Conservation (phyloP, 2,888 invertebrate genomes). For the Ectemnius lituratus region DNA sequence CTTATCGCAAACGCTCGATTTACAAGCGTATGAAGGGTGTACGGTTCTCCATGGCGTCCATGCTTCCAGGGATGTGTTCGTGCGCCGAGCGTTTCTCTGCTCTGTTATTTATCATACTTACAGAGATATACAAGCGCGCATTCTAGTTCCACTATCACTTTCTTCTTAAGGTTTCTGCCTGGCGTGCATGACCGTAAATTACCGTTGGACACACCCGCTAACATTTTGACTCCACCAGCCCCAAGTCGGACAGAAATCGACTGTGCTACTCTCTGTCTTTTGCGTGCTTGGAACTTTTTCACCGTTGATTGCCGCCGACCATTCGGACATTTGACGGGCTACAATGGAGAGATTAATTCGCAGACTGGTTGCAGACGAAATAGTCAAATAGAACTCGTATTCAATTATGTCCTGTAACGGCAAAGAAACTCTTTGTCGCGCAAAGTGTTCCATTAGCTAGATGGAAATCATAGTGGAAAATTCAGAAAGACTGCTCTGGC, state of each 20-base stretch:
- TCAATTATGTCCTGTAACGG: background rate
- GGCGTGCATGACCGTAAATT: too few relatives aligned
- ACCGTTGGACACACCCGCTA: too few relatives aligned
- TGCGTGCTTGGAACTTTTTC: background rate
- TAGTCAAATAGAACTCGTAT: background rate
- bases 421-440: background rate
- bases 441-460: constrained; percentile 1
- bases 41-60: background rate
- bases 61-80: background rate
- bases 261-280: background rate
- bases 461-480: background rate
- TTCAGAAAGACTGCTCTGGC: background rate
- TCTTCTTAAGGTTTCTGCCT: constrained; percentile 16
- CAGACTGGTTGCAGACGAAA: background rate
- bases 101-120: constrained; percentile 53
- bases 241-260: background rate
- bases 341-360: background rate
- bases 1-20: constrained; percentile 5
- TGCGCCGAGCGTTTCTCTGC: constrained; percentile 35
- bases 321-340: background rate
- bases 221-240: background rate
- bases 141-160: constrained; percentile 46
- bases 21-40: constrained; percentile 2
- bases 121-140: constrained; percentile 42
- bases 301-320: background rate